Percentiles rank a stretch among this genome's conserved stretches.
Evolutionary conservation across 2,797 vertebrate species (phyloP).

Genomic region (Gymnopithys bicolor): DNA sequence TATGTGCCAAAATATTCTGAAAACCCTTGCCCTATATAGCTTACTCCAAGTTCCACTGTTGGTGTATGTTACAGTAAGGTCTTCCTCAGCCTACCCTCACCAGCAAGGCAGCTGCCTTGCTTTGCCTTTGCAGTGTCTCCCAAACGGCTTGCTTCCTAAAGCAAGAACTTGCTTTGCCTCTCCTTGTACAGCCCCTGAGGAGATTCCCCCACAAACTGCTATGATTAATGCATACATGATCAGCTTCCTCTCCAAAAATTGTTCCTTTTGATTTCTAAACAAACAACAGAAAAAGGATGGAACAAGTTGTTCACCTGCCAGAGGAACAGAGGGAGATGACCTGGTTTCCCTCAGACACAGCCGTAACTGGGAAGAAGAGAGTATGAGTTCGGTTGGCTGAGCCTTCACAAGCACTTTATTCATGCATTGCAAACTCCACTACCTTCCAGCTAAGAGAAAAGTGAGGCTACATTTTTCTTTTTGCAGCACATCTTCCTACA

Average conservation of each 20-base stretch:
- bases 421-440: neutral
- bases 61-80: neutral
- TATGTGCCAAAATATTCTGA: neutral
- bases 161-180: neutral
- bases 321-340: conserved; percentile 29
- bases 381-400: neutral
- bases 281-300: neutral
- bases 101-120: neutral
- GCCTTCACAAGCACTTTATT: conserved; percentile 36
- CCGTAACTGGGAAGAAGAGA: neutral
- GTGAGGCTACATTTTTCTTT: neutral
- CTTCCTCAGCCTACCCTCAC: neutral
- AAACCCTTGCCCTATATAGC: neutral
- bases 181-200: neutral
- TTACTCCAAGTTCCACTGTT: neutral
- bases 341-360: conserved; percentile 1
- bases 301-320: conserved; percentile 28
- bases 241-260: neutral
- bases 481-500: neutral
- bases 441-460: conserved; percentile 9
- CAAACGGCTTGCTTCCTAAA: neutral
- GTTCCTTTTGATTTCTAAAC: conserved; percentile 15
- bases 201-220: neutral
- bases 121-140: neutral
- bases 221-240: neutral